phyloP scores from a whole-genome alignment of 2,888 invertebrate genomes.

The Dasypolia templi region DNA sequence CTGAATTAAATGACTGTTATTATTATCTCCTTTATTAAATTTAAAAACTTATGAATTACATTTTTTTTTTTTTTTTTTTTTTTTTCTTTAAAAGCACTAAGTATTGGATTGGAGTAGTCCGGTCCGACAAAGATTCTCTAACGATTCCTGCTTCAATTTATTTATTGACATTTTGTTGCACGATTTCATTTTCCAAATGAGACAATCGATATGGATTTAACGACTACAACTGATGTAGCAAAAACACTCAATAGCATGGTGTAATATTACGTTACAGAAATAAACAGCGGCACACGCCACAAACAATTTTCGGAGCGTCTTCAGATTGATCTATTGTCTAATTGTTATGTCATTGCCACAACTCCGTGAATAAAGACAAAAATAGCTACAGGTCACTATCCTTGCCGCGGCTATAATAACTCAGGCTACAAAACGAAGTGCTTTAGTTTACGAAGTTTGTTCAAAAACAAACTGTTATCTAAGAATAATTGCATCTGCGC shows the following conservation, averaged over 20 bases:
- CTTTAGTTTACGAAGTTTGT: conserved; percentile 56
- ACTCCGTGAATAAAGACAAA: conserved; percentile 41
- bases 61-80: no score
- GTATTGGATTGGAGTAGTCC: no score
- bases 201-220: no score
- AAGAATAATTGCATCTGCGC: conserved; percentile 73
- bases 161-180: no score
- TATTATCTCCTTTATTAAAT: no score
- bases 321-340: conserved; percentile 55
- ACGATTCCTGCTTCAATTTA: no score
- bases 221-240: no score
- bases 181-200: no score
- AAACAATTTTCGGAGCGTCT: conserved; percentile 49
- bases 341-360: conserved; percentile 62
- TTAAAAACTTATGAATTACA: no score
- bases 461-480: conserved; percentile 70
- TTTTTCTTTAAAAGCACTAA: no score
- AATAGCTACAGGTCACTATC: conserved; percentile 41
- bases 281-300: conserved; percentile 41
- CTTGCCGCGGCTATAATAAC: conserved; percentile 39
- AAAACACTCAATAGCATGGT: conserved; percentile 19
- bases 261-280: conserved; percentile 31
- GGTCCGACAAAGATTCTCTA: no score
- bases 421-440: conserved; percentile 53
- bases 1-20: no score